These are phyloP conservation scores for Coenonympha arcania DNA, from an alignment of 2,888 invertebrate genomes.

Conservation along the genomic window DNA sequence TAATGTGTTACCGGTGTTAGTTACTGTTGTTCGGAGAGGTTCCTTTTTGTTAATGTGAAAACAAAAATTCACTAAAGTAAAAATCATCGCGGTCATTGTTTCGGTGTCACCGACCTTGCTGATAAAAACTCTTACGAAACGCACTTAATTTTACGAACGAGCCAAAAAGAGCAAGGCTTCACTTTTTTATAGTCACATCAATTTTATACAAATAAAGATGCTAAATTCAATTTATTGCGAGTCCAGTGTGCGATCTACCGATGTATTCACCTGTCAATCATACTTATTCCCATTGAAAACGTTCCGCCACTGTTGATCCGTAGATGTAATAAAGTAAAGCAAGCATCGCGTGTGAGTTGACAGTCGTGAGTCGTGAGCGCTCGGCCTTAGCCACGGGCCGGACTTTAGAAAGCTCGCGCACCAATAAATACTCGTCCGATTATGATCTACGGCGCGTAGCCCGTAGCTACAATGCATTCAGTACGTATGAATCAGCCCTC, in stretches of 20 bases:
- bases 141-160: background rate
- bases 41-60: background rate
- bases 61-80: no score
- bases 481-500: constrained; percentile 35
- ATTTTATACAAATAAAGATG: constrained; percentile 10
- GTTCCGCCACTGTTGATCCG: constrained; percentile 4
- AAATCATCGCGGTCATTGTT: background rate
- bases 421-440: constrained; percentile 71
- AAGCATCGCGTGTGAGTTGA: constrained; percentile 55
- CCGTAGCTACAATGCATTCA: constrained; percentile 57
- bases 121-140: background rate
- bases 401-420: constrained; percentile 63
- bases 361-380: constrained; percentile 53
- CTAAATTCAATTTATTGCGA: constrained; percentile 6
- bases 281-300: constrained; percentile 6
- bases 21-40: constrained; percentile 7
- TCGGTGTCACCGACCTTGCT: no score
- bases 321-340: constrained; percentile 31
- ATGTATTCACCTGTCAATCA: constrained; percentile 12
- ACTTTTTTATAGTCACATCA: background rate
- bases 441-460: constrained; percentile 73
- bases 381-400: constrained; percentile 39
- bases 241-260: constrained; percentile 6
- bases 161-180: no score
- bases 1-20: constrained; percentile 18